Percentiles rank a stretch among this genome's conserved stretches.
phyloP scores from a whole-genome alignment of 2,797 vertebrate species.

The Lagodon rhomboides region DNA sequence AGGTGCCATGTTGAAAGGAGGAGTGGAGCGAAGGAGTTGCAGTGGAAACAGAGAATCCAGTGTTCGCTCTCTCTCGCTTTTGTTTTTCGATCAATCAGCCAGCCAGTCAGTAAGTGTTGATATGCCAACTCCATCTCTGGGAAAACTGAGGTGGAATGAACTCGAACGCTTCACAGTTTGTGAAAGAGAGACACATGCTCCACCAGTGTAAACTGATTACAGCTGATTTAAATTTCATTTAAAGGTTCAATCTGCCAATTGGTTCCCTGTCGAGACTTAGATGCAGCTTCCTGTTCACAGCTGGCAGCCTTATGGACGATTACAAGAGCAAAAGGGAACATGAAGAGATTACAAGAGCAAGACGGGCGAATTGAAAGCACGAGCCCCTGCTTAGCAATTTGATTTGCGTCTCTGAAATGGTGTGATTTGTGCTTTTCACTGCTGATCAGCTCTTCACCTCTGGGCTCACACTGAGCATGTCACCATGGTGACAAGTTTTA shows the following conservation, averaged over 20 bases:
- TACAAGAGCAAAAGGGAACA: slow-evolving; percentile 57
- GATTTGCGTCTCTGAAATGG: slow-evolving; percentile 36
- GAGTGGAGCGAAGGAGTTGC: slow-evolving; percentile 67
- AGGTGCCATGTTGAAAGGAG: slow-evolving; percentile 82
- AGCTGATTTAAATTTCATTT: slow-evolving; percentile 56
- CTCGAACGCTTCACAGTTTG: slow-evolving; percentile 30
- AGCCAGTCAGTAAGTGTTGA: slow-evolving; percentile 54
- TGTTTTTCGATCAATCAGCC: slow-evolving; percentile 74
- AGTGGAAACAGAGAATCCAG: slow-evolving; percentile 81
- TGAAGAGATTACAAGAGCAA: slow-evolving; percentile 63
- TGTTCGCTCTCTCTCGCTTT: slow-evolving; percentile 68
- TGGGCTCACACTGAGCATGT: slow-evolving; percentile 51
- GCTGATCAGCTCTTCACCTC: slow-evolving; percentile 56
- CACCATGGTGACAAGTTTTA: slow-evolving; percentile 73
- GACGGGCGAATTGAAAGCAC: slow-evolving; percentile 32
- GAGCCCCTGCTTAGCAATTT: slow-evolving; percentile 28
- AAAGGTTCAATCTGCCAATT: slow-evolving; percentile 59
- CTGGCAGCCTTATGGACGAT: slow-evolving; percentile 46
- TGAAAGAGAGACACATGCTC: slow-evolving; percentile 43
- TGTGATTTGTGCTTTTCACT: slow-evolving; percentile 48
- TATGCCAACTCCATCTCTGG: slow-evolving; percentile 69
- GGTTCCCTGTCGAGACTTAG: slow-evolving; percentile 41
- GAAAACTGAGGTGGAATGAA: slow-evolving; percentile 51
- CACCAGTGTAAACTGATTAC: slow-evolving; percentile 46
- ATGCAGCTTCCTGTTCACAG: slow-evolving; percentile 48